A percentile compares a stretch with the other conserved stretches of the same genome.
These are phyloP conservation scores for Eulemur rubriventer DNA, from an alignment of 2,797 vertebrate species.

Conservation along the genomic window DNA sequence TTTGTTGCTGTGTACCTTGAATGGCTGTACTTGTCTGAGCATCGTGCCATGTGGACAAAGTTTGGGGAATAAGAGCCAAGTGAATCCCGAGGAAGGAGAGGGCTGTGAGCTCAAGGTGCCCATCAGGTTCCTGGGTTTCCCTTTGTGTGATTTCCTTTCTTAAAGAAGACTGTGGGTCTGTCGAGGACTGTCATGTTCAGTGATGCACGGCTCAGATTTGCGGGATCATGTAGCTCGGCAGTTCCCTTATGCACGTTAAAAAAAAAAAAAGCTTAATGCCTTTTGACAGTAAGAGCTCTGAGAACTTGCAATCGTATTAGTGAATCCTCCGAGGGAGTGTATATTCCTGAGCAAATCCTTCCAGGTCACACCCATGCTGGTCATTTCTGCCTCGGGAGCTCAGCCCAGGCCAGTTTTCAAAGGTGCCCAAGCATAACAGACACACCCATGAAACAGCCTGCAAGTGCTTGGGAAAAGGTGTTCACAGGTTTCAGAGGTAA, in stretches of 20 bases:
- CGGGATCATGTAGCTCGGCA: not conserved
- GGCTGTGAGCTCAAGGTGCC: not conserved
- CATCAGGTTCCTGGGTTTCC: not conserved
- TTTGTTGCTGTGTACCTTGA: not conserved
- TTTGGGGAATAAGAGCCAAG: not conserved
- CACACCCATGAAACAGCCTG: not conserved
- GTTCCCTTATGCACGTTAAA: not conserved
- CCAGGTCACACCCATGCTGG: not conserved
- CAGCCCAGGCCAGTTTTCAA: not conserved
- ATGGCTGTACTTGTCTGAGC: not conserved
- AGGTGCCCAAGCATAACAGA: not conserved
- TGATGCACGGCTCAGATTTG: not conserved
- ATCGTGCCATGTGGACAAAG: constrained; percentile 30
- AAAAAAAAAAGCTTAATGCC: constrained; percentile 14
- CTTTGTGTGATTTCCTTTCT: not conserved
- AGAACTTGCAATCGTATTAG: not conserved
- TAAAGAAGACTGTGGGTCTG: not conserved
- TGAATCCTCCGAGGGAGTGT: not conserved
- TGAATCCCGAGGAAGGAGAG: not conserved
- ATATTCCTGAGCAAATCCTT: not conserved
- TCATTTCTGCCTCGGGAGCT: constrained; percentile 33
- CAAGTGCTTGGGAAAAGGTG: not conserved
- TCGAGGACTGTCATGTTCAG: not conserved
- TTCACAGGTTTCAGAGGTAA: constrained; percentile 45
- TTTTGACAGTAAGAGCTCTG: constrained; percentile 15